Base-by-base conservation (phyloP, 2,797 vertebrate genomes). In the Sphenodon punctatus region DNA sequence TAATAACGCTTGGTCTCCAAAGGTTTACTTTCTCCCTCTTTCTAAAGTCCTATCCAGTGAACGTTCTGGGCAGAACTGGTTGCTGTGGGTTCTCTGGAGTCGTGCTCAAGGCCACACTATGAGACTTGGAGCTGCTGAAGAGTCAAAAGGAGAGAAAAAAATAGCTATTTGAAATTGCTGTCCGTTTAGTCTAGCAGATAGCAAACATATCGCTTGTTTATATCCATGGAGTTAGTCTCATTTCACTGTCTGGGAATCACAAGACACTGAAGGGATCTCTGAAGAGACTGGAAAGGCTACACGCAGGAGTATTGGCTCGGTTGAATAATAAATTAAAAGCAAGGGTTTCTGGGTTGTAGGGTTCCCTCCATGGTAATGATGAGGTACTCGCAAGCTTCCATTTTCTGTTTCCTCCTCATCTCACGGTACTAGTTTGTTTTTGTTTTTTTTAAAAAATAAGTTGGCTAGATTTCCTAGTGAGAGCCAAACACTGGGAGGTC, bases 1-100 rank as follows among this genome's bases (percentile, higher is more conserved):
- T 68, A 36, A 19, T 25, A 38, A 3, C 0, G 23, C 0, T 53
- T 75, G 15, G 0, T 41, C 39, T 78, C 56, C 46, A 55, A 8
- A 51, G 17, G 2, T 30, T 55, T n/a, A n/a, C 22, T 64, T 61
- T 32, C 25, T 36, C 59, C 8, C 23, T 45, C 41, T 12, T 48
- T 48, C 55, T 9, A 1, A 16, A 1, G 1, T 6, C 61, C 45
- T 34, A 68, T n/a, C 43, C 36, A 4, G 14, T 39, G 61, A 27
- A 32, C 8, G 1, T 41, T 38, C 48, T 15, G 38, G 63, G 22
- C 22, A 10, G 32, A 46, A 46, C 45, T 2, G 0, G 5, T 1
- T 19, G n/a, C 6, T 32, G 3, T 39, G 48, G 75, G 39, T 73
- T 88, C 58, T 64, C 53, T 32, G 30, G 16, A 22, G n/a, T 67